A percentile compares a stretch with the other conserved stretches of the same genome.
Conservation (phyloP, 2,888 invertebrate genomes). For the Nasonovia ribisnigri region DNA sequence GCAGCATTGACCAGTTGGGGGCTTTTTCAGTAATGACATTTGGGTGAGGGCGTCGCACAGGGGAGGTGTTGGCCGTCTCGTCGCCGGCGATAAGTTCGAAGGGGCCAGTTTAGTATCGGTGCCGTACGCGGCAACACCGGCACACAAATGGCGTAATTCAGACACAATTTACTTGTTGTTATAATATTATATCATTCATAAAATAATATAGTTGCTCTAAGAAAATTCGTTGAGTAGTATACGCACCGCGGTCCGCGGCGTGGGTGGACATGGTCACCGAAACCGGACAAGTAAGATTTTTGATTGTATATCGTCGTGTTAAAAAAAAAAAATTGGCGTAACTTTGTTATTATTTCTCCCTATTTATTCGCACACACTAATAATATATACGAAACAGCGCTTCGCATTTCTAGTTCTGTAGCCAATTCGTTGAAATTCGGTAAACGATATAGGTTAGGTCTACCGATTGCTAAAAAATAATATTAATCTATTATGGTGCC, state of each 20-base stretch:
- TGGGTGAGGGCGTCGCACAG: conserved; percentile 15
- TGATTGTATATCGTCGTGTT: neutral
- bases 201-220: neutral
- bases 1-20: conserved; percentile 52
- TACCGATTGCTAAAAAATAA: neutral
- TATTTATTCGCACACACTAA: neutral
- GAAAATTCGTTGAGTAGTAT: neutral
- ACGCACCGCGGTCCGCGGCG: neutral
- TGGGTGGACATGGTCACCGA: conserved; percentile 61
- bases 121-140: conserved; percentile 60
- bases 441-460: neutral
- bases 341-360: neutral
- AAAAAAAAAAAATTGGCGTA: neutral
- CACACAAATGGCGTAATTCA: conserved; percentile 48
- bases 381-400: neutral
- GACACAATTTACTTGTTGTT: neutral
- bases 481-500: neutral
- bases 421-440: neutral
- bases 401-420: neutral
- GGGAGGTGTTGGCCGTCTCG: conserved; percentile 43
- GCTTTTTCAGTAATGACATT: conserved; percentile 59
- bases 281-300: conserved; percentile 61
- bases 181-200: neutral
- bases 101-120: conserved; percentile 60
- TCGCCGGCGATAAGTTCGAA: conserved; percentile 55